These are phyloP conservation scores for Anthoptus insignis DNA, from an alignment of 2,888 invertebrate species.

Conservation along the genomic window DNA sequence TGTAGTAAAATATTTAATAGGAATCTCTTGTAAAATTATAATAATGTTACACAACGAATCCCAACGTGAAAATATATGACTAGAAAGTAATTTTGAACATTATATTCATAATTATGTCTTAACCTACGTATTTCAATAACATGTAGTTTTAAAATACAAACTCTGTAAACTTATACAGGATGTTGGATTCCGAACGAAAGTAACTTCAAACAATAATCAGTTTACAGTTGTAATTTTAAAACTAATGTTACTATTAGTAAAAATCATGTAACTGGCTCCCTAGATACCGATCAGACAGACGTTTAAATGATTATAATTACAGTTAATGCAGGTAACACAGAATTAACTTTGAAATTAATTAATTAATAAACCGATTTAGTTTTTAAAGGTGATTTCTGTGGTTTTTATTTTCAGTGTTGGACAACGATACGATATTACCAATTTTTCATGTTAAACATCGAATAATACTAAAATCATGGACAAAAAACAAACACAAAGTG, in stretches of 20 bases:
- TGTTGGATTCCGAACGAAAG: too few species aligned
- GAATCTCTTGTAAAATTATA: slow-evolving; percentile 46
- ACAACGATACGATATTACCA: too few species aligned
- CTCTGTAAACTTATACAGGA: too few species aligned
- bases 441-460: too few species aligned
- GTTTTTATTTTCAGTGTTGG: too few species aligned
- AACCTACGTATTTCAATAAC: background rate
- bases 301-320: slow-evolving; percentile 4
- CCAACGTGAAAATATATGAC: slow-evolving; percentile 47
- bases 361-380: too few species aligned
- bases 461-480: too few species aligned
- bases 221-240: slow-evolving; percentile 10
- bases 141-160: slow-evolving; percentile 2
- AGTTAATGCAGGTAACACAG: background rate
- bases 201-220: too few species aligned
- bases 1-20: slow-evolving; percentile 44
- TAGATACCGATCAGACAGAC: background rate
- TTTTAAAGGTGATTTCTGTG: too few species aligned
- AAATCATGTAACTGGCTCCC: slow-evolving; percentile 16
- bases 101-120: slow-evolving; percentile 6
- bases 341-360: background rate
- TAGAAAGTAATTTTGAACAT: slow-evolving; percentile 22
- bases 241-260: slow-evolving; percentile 12
- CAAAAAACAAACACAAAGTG: too few species aligned
- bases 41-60: slow-evolving; percentile 55